Evolutionary conservation across 2,797 vertebrate genomes (phyloP).

Genomic region (Acipenser oxyrinchus): DNA sequence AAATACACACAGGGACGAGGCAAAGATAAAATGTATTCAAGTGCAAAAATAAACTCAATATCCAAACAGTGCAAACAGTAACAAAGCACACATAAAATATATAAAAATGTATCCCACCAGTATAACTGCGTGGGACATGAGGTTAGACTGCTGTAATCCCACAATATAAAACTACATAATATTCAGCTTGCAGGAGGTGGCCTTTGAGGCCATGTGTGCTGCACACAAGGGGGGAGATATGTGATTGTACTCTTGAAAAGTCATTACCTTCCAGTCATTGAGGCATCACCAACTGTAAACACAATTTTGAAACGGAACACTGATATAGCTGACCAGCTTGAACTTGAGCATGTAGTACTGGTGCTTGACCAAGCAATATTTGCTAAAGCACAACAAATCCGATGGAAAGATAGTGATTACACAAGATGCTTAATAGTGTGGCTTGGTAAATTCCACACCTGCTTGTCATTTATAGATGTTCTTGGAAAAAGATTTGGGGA

Average conservation of each 20-base stretch:
- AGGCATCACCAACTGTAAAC: constrained; percentile 21
- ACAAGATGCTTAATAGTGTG: constrained; percentile 19
- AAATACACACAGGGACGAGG: too few species aligned
- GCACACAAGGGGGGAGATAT: too few species aligned
- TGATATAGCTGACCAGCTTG: constrained; percentile 23
- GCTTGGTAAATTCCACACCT: constrained; percentile 24
- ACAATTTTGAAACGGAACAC: constrained; percentile 22
- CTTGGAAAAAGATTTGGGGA: constrained; percentile 19
- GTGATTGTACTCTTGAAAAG: constrained; percentile 16
- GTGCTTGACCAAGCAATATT: constrained; percentile 32
- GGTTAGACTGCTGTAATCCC: too few species aligned
- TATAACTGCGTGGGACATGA: too few species aligned
- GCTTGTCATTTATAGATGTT: constrained; percentile 22
- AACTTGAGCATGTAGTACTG: constrained; percentile 27
- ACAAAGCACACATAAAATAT: too few species aligned
- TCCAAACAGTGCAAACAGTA: too few species aligned
- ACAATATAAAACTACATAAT: too few species aligned
- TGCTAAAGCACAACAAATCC: constrained; percentile 28
- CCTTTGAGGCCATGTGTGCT: too few species aligned
- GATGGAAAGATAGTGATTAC: constrained; percentile 18
- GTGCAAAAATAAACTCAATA: too few species aligned
- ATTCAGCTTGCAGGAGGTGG: too few species aligned
- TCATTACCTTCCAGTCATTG: constrained; percentile 14
- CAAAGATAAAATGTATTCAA: too few species aligned
- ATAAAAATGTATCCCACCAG: too few species aligned